A percentile compares a stretch with the other conserved stretches of the same genome.
These are phyloP conservation scores for Strigamia maritima DNA, from an alignment of 2,888 invertebrate species.

Conservation along the genomic window DNA sequence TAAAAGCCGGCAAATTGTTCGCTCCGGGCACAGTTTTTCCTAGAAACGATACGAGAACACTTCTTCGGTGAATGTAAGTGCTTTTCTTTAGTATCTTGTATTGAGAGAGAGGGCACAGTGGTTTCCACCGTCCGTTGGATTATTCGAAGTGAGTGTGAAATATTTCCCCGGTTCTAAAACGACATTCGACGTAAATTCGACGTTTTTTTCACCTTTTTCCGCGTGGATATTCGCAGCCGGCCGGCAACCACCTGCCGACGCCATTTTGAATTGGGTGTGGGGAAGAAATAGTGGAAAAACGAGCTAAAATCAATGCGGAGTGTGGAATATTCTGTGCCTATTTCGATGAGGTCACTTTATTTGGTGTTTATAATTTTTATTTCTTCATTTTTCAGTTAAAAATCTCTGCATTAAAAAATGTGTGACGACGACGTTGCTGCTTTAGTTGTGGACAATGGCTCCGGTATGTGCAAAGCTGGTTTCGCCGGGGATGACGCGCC, in stretches of 20 bases:
- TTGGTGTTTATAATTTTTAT: no score
- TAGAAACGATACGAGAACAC: constrained; percentile 13
- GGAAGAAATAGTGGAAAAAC: constrained; percentile 49
- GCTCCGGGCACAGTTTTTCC: constrained; percentile 36
- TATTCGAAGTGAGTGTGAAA: background rate
- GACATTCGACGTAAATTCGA: background rate
- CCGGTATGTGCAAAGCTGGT: constrained; percentile 90
- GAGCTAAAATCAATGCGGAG: constrained; percentile 50
- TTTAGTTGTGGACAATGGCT: constrained; percentile 85
- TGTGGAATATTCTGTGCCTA: no score
- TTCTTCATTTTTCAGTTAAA: no score
- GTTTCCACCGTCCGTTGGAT: background rate
- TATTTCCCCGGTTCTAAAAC: no score
- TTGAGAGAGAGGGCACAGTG: no score
- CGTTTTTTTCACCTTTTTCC: no score
- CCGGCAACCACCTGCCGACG: constrained; percentile 15
- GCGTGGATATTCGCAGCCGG: background rate
- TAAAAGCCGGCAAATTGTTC: constrained; percentile 38
- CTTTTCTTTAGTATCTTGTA: background rate
- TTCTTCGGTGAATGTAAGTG: background rate
- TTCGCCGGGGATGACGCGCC: constrained; percentile 88
- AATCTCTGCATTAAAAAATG: constrained; percentile 46
- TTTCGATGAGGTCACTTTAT: no score
- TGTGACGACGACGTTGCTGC: constrained; percentile 60
- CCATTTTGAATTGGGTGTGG: constrained; percentile 49